These are phyloP conservation scores for Coreoperca whiteheadi DNA, from an alignment of 2,113 vertebrate species.

Conservation along the genomic window DNA sequence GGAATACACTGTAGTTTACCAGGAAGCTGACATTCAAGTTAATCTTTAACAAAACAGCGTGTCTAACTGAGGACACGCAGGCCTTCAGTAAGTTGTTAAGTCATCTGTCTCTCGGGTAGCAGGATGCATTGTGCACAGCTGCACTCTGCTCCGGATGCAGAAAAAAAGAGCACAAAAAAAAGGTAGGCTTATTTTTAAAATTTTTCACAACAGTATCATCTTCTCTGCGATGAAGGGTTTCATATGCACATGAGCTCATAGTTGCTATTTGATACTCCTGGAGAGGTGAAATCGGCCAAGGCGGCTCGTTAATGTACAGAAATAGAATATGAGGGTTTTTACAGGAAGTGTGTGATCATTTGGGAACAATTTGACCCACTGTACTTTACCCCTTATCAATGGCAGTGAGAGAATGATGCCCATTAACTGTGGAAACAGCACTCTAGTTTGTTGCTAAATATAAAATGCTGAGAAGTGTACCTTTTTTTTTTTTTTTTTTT, in stretches of 20 bases:
- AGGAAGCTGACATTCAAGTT: conserved; percentile 48
- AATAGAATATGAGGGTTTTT: conserved; percentile 73
- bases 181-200: conserved; percentile 20
- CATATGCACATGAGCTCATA: conserved; percentile 66
- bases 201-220: conserved; percentile 52
- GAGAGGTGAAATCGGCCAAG: conserved; percentile 57
- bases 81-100: conserved; percentile 50
- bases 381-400: conserved; percentile 51
- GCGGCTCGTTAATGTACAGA: conserved; percentile 69
- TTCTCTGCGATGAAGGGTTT: conserved; percentile 54
- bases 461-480: neutral
- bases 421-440: conserved; percentile 16
- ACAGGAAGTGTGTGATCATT: conserved; percentile 70
- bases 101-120: conserved; percentile 64
- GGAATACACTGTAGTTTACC: conserved; percentile 25
- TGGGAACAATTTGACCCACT: conserved; percentile 37
- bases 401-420: conserved; percentile 11
- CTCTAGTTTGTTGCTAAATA: conserved; percentile 29
- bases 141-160: conserved; percentile 85
- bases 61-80: conserved; percentile 41
- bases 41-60: conserved; percentile 44
- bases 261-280: conserved; percentile 70
- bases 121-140: conserved; percentile 85
- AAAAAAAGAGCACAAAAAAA: conserved; percentile 51
- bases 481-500: too few species aligned